phyloP scores from a whole-genome alignment of 1,140 invertebrate species.

The Lordiphosa clarofinis region DNA sequence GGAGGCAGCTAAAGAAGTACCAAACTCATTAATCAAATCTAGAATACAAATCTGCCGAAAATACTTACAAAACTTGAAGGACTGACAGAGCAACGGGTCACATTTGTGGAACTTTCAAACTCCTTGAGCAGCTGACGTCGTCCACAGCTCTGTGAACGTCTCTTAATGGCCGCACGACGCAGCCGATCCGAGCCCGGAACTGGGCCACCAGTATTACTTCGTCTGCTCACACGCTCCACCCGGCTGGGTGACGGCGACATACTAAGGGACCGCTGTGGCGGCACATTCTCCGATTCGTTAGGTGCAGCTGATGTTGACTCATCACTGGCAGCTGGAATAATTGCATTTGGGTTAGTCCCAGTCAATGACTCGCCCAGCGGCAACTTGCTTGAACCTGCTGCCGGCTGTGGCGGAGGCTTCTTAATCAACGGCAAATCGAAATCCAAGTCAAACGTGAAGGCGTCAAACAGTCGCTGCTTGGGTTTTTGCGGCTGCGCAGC shows the following conservation, averaged over 20 bases:
- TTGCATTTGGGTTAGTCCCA: too few species aligned
- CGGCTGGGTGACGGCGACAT: background rate
- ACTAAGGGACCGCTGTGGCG: too few species aligned
- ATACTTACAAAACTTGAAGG: conserved; percentile 41
- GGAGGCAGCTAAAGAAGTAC: too few species aligned
- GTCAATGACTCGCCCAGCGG: background rate
- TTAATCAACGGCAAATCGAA: conserved; percentile 20
- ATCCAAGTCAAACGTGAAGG: conserved; percentile 37
- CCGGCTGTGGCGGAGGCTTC: conserved; percentile 1
- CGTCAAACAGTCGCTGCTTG: background rate
- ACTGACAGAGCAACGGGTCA: background rate
- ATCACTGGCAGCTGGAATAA: too few species aligned
- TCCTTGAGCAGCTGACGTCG: conserved; percentile 50
- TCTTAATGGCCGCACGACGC: conserved; percentile 48
- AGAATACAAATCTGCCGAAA: background rate
- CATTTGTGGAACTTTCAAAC: conserved; percentile 24
- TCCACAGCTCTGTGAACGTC: conserved; percentile 46
- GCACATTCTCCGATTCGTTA: background rate
- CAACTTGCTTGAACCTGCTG: background rate
- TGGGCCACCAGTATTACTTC: conserved; percentile 19
- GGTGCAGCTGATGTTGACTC: background rate
- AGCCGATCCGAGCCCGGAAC: conserved; percentile 47
- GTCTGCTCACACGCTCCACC: background rate
- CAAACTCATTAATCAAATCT: too few species aligned
- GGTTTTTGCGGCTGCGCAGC: conserved; percentile 2